Base-by-base conservation (phyloP, 2,797 vertebrate species). In the Hippocampus kuda region DNA sequence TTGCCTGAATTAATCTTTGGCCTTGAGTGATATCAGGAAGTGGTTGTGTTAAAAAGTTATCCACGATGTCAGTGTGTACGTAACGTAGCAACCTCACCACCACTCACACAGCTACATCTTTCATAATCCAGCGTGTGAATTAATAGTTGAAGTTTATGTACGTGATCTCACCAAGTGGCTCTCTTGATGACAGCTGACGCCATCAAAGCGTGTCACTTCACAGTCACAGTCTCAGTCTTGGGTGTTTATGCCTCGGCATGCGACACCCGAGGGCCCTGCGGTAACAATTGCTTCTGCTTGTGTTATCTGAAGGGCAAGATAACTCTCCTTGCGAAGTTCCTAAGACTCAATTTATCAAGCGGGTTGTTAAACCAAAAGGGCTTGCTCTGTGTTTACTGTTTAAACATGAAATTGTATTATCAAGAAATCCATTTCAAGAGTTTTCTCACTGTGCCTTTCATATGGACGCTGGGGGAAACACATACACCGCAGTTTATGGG, bases 371-470 rank as follows among this genome's bases (percentile, higher is more conserved):
- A 77, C 16, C 46, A 49, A 78, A 84, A 84, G 81, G 82, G 78
- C 84, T 83, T 69, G 81, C 73, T 82, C 68, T 84, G 73, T 79
- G 70, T 83, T 79, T 74, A 75, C 70, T 68, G 67, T 77, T 68
- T 59, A 78, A 78, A 79, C 26, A 48, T 65, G 8, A 51, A 49
- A 10, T 30, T 18, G 26, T 27, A 48, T 53, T 66, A 18, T 77
- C 22, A 74, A 61, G 60, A 72, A 59, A 54, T 77, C 77, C 73
- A 68, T 81, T 68, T 41, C 16, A 67, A 72, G 46, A 64, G 59
- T 67, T 63, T 53, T 78, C 57, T 87, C 79, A 79, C 77, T 74
- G 85, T 89, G 87, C 85, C 86, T 89, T 88, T 81, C 84, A 86
- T 84, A 71, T 68, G 80, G 67, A 80, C 77, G 70, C 64, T 75